phyloP scores from a whole-genome alignment of 2,113 vertebrate genomes.

The Cyprinodon variegatus region DNA sequence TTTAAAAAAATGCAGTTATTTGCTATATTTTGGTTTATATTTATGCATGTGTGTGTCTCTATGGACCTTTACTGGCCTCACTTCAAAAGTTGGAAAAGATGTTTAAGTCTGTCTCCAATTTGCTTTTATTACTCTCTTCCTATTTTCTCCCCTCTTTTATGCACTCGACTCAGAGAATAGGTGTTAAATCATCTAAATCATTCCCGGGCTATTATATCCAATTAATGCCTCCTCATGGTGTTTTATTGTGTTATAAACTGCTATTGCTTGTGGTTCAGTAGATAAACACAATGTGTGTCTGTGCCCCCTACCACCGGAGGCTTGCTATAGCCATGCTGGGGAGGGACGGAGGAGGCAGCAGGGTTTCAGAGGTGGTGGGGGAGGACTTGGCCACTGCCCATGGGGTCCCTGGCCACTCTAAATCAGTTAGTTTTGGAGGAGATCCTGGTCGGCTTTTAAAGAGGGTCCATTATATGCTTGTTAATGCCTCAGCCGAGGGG shows the following conservation, averaged over 20 bases:
- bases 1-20: background rate
- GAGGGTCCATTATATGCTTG: conserved; percentile 84
- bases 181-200: conserved; percentile 84
- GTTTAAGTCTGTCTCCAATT: conserved; percentile 60
- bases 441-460: conserved; percentile 84
- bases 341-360: conserved; percentile 47
- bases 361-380: conserved; percentile 1
- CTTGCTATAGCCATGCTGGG: conserved; percentile 72
- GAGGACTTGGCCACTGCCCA: conserved; percentile 82
- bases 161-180: conserved; percentile 67
- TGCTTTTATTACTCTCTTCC: conserved; percentile 56
- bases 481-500: conserved; percentile 82
- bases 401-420: conserved; percentile 76
- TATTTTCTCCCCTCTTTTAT: conserved; percentile 60
- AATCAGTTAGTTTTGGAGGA: conserved; percentile 87
- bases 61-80: conserved; percentile 1
- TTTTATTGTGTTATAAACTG: conserved; percentile 93
- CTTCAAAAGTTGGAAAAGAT: conserved; percentile 49
- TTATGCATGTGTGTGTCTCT: conserved; percentile 1
- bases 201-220: conserved; percentile 87
- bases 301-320: conserved; percentile 80
- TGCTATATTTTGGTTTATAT: background rate
- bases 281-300: conserved; percentile 89
- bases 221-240: conserved; percentile 92
- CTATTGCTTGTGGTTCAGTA: conserved; percentile 91